These are phyloP conservation scores for Luperina testacea DNA, from an alignment of 2,888 invertebrate genomes.

Conservation along the genomic window DNA sequence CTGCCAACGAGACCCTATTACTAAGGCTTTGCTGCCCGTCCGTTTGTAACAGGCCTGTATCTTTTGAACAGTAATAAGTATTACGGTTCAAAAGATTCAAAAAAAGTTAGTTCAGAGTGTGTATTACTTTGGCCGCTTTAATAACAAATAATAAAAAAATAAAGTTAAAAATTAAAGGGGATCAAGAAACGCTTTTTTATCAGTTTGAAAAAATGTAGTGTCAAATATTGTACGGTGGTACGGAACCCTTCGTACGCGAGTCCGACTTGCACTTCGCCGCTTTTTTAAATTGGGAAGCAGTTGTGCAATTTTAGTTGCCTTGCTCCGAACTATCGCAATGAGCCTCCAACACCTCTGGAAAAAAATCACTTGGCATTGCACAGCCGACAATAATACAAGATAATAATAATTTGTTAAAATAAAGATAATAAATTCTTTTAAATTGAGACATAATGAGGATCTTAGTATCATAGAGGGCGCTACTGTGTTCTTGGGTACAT, in stretches of 20 bases:
- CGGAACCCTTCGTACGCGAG: neutral
- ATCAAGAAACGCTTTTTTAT: no score
- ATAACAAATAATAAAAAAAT: neutral
- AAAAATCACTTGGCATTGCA: constrained; percentile 44
- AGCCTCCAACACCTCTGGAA: neutral
- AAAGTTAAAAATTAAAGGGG: neutral
- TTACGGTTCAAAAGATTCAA: no score
- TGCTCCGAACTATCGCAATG: no score
- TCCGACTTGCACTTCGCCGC: neutral
- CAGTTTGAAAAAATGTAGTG: neutral
- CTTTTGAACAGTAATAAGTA: neutral
- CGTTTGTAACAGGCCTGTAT: no score
- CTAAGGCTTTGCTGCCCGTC: no score
- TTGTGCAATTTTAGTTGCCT: neutral
- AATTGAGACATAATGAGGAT: constrained; percentile 32
- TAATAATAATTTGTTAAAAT: constrained; percentile 1
- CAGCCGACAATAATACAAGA: constrained; percentile 45
- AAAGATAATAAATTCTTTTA: neutral
- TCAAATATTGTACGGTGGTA: neutral
- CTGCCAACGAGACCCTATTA: neutral
- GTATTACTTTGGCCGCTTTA: neutral
- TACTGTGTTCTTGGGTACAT: constrained; percentile 7
- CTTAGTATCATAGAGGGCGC: constrained; percentile 26
- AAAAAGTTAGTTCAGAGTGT: no score
- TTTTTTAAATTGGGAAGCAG: neutral